Evolutionary conservation across 2,113 vertebrate species (phyloP), one percentile per base, ranked within the genome.

Genomic region (Copsychus sechellarum): DNA sequence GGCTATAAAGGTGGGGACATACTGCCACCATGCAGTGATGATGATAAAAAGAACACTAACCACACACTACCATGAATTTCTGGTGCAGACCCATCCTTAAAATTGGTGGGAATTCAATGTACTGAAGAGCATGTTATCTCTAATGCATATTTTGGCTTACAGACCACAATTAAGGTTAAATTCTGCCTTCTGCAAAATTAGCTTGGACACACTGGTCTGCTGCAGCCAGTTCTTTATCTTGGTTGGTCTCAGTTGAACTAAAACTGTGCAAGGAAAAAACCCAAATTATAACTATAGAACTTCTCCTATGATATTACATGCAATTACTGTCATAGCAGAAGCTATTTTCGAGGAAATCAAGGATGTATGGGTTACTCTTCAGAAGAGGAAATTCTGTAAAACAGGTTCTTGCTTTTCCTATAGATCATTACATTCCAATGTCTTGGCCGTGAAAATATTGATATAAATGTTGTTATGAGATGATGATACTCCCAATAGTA

Each of bases 111-210:
- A 88, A 76, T 86, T 96, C 90, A 95, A 18, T 83, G 92, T 76
- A 40, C 93, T 77, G 15, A 48, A 93, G 67, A 93, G 58, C 54
- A 47, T 15, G 56, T 81, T 90, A 47, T 92, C 79, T 80, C 76
- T 92, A 93, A 90, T 96, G 85, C 86, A 88, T 90, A 93, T 95
- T 91, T 94, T 90, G 88, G 80, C 86, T 96, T 90, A 94, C 92
- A 94, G 88, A 88, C 92, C 86, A 86, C 95, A 92, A 95, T 93
- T 96, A 94, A 97, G 93, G 96, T 90, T 91, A 93, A 93, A 94
- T 92, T 92, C 82, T 94, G 85, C 86, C 90, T 93, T 96, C 90
- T 93, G 81, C 86, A 91, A 94, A 94, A 96, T 94, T 88, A 88
- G 76, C 89, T 95, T 86, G 79, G 89, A 79, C 86, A 88, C 36